Evolutionary conservation across 2,888 invertebrate genomes (phyloP).

Genomic region (Eupeodes latifasciatus): DNA sequence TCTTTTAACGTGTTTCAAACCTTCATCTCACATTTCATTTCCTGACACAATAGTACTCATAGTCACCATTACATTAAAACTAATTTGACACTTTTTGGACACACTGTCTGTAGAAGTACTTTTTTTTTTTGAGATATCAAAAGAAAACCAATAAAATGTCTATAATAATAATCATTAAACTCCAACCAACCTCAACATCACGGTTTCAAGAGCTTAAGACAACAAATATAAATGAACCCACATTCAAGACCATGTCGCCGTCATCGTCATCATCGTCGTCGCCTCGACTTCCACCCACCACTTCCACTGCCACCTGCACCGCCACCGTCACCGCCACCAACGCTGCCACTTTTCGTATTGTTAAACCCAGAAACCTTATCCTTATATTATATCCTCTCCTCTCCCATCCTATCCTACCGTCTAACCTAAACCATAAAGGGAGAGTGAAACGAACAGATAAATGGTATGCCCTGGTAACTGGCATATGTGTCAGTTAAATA

Average conservation of each 20-base stretch:
- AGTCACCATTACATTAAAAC: not conserved
- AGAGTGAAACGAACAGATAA: constrained; percentile 27
- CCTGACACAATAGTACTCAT: not conserved
- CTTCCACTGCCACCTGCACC: no score
- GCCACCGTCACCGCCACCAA: not conserved
- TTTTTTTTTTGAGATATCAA: not conserved
- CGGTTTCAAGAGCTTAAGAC: constrained; percentile 10
- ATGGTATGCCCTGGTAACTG: constrained; percentile 29
- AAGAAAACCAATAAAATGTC: constrained; percentile 21
- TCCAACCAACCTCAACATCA: constrained; percentile 18
- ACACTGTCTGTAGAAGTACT: not conserved
- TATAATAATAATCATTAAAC: constrained; percentile 5
- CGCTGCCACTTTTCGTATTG: not conserved
- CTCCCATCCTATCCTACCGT: no score
- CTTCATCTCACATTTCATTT: not conserved
- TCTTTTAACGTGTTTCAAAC: not conserved
- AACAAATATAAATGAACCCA: constrained; percentile 5
- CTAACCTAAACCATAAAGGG: not conserved
- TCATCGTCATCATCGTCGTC: no score
- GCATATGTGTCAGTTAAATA: constrained; percentile 51
- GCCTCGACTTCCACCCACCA: no score
- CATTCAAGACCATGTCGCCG: constrained; percentile 16
- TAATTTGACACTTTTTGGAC: not conserved
- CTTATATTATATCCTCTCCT: no score
- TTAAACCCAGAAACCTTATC: not conserved